Evolutionary conservation across 2,113 vertebrate species (phyloP).

Genomic region (Tragelaphus imberbis): DNA sequence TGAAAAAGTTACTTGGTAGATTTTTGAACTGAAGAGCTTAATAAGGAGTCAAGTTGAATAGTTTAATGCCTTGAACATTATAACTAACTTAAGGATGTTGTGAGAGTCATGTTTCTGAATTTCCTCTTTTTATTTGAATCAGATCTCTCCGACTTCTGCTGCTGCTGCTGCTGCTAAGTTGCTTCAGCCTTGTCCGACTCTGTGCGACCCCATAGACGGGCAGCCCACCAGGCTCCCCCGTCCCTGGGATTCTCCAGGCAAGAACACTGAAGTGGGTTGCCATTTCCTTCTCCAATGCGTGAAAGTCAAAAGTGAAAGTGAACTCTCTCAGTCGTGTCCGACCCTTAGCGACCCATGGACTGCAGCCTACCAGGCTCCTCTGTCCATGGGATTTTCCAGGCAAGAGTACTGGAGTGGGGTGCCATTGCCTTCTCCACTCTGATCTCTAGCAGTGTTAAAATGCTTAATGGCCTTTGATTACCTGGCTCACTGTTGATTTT

Average conservation of each 20-base stretch:
- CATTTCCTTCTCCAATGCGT: no score
- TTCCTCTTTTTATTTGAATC: not conserved
- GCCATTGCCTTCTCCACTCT: not conserved
- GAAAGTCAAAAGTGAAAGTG: no score
- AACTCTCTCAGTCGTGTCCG: rapidly evolving
- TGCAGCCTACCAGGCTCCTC: not conserved
- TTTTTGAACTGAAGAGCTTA: not conserved
- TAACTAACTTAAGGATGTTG: not conserved
- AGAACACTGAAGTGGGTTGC: no score
- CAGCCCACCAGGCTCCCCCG: no score
- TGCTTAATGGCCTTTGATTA: not conserved
- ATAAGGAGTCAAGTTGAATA: not conserved
- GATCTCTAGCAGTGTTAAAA: not conserved
- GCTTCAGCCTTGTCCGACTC: not conserved
- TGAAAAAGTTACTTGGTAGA: not conserved
- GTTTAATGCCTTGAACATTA: not conserved
- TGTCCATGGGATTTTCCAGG: not conserved
- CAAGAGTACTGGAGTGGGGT: not conserved
- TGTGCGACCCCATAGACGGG: no score
- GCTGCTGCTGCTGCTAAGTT: not conserved
- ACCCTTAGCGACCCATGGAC: not conserved
- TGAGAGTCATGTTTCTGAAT: not conserved
- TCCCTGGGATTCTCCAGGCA: no score
- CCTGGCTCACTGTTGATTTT: not conserved
- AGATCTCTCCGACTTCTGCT: not conserved